A percentile compares a stretch with the other conserved stretches of the same genome.
These are phyloP conservation scores for Drosophila jambulina DNA, from an alignment of 1,140 invertebrate species.

Conservation along the genomic window DNA sequence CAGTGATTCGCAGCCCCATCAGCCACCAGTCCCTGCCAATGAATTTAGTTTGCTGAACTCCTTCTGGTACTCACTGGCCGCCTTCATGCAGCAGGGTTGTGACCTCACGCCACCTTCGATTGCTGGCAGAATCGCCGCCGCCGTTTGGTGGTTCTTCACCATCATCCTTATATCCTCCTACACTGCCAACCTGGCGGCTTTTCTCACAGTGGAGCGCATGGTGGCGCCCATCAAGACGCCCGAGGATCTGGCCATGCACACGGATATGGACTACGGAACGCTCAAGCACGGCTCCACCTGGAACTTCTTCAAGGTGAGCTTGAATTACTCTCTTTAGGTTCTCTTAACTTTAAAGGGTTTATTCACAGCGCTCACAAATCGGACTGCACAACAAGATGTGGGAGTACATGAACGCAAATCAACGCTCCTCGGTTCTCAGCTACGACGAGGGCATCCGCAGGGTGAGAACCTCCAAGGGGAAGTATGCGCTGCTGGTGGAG, in stretches of 20 bases:
- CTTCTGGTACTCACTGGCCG: slow-evolving; percentile 98
- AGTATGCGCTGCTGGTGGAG: slow-evolving; percentile 97
- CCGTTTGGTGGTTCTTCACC: slow-evolving; percentile 99
- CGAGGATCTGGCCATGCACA: slow-evolving; percentile 97
- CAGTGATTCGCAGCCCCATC: slow-evolving; percentile 40
- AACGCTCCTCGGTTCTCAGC: slow-evolving; percentile 91
- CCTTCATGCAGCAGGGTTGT: slow-evolving; percentile 99
- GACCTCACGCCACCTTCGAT: slow-evolving; percentile 97
- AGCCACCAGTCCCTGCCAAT: slow-evolving; percentile 86
- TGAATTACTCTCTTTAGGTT: background rate
- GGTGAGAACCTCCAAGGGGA: slow-evolving; percentile 93
- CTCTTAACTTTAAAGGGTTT: slow-evolving; percentile 52
- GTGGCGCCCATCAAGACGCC: slow-evolving; percentile 97
- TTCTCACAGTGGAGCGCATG: slow-evolving; percentile 98
- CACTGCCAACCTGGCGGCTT: slow-evolving; percentile 98
- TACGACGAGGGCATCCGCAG: slow-evolving; percentile 94
- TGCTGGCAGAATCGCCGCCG: slow-evolving; percentile 95
- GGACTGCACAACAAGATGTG: slow-evolving; percentile 97
- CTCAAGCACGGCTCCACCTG: slow-evolving; percentile 94
- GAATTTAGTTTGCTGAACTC: slow-evolving; percentile 99
- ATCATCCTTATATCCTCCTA: slow-evolving; percentile 99
- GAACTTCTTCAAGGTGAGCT: slow-evolving; percentile 94
- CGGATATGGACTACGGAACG: slow-evolving; percentile 97
- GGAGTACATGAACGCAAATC: slow-evolving; percentile 95
- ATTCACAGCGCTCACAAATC: slow-evolving; percentile 93